A percentile compares a stretch with the other conserved stretches of the same genome.
These are phyloP conservation scores for Ferdinandea cuprea DNA, from an alignment of 2,888 invertebrate species.

Conservation along the genomic window DNA sequence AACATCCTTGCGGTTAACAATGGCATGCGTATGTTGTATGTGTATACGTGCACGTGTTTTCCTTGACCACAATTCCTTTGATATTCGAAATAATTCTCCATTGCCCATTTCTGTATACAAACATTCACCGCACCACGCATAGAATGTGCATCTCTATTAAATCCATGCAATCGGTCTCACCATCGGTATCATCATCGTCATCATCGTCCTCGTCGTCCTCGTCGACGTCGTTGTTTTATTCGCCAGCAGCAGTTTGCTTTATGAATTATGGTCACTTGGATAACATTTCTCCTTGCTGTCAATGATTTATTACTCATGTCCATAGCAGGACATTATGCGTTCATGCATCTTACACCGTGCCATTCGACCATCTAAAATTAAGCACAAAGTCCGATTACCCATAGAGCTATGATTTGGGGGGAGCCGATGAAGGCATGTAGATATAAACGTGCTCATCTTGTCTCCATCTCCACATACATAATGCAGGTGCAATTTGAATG, in stretches of 20 bases:
- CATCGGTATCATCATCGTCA: slow-evolving; percentile 53
- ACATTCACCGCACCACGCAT: not conserved
- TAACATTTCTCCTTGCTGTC: slow-evolving; percentile 55
- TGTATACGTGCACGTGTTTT: not conserved
- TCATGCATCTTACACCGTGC: slow-evolving; percentile 53
- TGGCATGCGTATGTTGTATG: not conserved
- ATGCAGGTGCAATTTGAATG: not conserved
- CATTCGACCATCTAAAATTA: slow-evolving; percentile 43
- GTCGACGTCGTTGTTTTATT: slow-evolving; percentile 13
- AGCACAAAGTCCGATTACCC: slow-evolving; percentile 29
- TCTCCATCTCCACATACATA: slow-evolving; percentile 11
- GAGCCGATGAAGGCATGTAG: too few relatives aligned
- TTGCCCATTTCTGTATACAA: not conserved
- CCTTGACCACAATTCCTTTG: not conserved
- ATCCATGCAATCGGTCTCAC: slow-evolving; percentile 34
- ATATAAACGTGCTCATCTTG: slow-evolving; percentile 14
- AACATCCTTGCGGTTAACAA: not conserved
- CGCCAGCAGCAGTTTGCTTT: slow-evolving; percentile 51
- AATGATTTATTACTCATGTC: slow-evolving; percentile 67
- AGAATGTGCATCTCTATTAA: slow-evolving; percentile 27
- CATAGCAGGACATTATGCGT: slow-evolving; percentile 48
- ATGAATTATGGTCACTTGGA: slow-evolving; percentile 64
- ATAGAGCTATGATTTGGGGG: too few relatives aligned
- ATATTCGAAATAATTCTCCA: not conserved
- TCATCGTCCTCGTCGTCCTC: slow-evolving; percentile 45